Conservation (phyloP, 2,888 invertebrate genomes). For the Cheilosia vulpina region DNA sequence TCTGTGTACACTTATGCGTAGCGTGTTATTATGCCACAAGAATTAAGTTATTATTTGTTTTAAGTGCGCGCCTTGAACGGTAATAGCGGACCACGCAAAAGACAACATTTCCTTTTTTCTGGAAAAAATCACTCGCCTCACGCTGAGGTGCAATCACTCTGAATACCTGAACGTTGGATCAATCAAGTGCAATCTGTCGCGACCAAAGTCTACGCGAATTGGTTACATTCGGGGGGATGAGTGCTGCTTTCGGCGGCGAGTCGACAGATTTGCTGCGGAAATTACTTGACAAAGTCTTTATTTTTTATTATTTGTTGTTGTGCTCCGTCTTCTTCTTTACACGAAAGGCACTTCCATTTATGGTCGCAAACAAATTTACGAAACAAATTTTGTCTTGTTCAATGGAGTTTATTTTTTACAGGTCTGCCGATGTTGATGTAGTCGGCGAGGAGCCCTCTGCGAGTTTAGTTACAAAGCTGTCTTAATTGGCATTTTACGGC, state of each 20-base stretch:
- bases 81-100: slow-evolving; percentile 58
- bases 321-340: slow-evolving; percentile 35
- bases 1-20: slow-evolving; percentile 36
- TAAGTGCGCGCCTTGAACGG: slow-evolving; percentile 58
- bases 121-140: not conserved
- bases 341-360: slow-evolving; percentile 65
- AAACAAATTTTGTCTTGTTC: slow-evolving; percentile 69
- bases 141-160: slow-evolving; percentile 19
- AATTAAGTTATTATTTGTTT: slow-evolving; percentile 75
- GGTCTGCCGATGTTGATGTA: not conserved
- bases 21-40: slow-evolving; percentile 71
- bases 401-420: slow-evolving; percentile 26
- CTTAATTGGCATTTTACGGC: slow-evolving; percentile 42
- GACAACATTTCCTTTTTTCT: slow-evolving; percentile 17
- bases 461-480: slow-evolving; percentile 16
- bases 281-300: slow-evolving; percentile 65
- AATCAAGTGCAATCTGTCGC: slow-evolving; percentile 60
- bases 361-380: slow-evolving; percentile 66
- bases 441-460: slow-evolving; percentile 1
- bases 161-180: slow-evolving; percentile 56
- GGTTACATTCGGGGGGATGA: slow-evolving; percentile 8
- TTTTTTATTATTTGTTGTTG: slow-evolving; percentile 1
- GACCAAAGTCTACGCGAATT: slow-evolving; percentile 6
- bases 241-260: not conserved
- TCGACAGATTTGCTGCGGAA: slow-evolving; percentile 41